Evolutionary conservation across 2,888 invertebrate species (phyloP), one percentile per base, ranked within the genome.

Genomic region (Lepidocyrtoides sp.): DNA sequence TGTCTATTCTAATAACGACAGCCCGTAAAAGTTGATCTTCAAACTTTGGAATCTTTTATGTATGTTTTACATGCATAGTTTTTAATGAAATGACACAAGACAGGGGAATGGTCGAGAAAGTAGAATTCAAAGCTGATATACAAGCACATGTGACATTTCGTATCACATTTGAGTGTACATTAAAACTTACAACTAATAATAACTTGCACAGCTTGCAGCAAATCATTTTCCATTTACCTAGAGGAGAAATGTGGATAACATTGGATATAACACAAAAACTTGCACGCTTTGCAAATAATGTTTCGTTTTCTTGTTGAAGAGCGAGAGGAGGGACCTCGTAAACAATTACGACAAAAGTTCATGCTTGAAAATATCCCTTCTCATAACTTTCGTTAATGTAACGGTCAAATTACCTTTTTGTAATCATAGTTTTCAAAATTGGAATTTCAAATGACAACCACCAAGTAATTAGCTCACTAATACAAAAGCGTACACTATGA

Each of bases 1-100:
- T 10, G 41, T 41, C 41, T 41, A 41, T 26, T 29, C 8, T 4
- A 54, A 17, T 3, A 17, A 23, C 10, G 5, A 51, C 20, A 36
- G 32, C 14, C 14, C n/a, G 48, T 83, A 83, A 83, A 69, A 63
- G 84, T 48, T 84, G 51, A 66, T 84, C 17, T 26, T 17, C 1
- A 69, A 84, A 83, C 26, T 84, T 84, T 84, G 69, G 32, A 69
- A 66, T 69, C 2, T 32, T 23, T 84, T 69, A 69, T 69, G n/a
- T 57, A 63, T 63, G 29, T 63, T 63, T 83, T n/a, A n/a, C n/a
- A n/a, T 44, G 66, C 84, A 23, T 48, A 32, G 57, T 48, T 83
- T 84, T 83, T 83, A 83, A 83, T 83, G 72, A 72, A 85, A 69
- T 85, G 36, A 69, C 2, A 3, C 3, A 36, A 36, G 36, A 36